These are phyloP conservation scores for Platycercus adscitus DNA, from an alignment of 2,113 vertebrate species.

Conservation along the genomic window DNA sequence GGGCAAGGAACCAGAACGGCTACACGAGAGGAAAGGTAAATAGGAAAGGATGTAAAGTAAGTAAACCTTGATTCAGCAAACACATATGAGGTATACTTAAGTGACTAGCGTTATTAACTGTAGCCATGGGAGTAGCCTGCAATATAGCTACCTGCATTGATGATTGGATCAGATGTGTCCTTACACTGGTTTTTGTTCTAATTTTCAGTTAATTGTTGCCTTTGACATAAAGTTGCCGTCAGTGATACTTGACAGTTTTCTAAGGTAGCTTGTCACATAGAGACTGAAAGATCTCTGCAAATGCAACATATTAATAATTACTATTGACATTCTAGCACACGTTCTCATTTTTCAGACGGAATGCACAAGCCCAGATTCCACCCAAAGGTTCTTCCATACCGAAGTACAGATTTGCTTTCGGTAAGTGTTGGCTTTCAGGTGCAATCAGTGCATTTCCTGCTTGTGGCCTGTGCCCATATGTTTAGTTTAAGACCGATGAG, in stretches of 20 bases:
- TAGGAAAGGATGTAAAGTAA: background rate
- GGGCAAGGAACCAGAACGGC: background rate
- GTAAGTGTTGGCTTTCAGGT: constrained; percentile 39
- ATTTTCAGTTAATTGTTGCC: background rate
- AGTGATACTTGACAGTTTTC: background rate
- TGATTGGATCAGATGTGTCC: background rate
- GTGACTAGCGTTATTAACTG: background rate
- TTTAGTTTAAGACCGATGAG: background rate
- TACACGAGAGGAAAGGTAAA: background rate
- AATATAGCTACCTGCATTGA: background rate
- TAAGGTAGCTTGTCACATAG: background rate
- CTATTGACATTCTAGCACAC: background rate
- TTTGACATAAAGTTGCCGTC: background rate
- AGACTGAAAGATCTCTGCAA: background rate
- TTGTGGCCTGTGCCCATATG: fast-evolving
- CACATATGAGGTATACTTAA: fast-evolving
- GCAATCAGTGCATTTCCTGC: background rate
- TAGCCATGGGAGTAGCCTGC: background rate
- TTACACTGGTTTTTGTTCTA: background rate
- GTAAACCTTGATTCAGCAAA: background rate
- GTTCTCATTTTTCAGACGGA: constrained; percentile 48
- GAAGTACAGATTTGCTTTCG: constrained; percentile 77
- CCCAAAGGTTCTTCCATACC: constrained; percentile 72
- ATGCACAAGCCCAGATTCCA: constrained; percentile 19
- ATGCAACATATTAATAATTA: background rate